phyloP scores from a whole-genome alignment of 2,797 vertebrate species.

The Cygnus olor region DNA sequence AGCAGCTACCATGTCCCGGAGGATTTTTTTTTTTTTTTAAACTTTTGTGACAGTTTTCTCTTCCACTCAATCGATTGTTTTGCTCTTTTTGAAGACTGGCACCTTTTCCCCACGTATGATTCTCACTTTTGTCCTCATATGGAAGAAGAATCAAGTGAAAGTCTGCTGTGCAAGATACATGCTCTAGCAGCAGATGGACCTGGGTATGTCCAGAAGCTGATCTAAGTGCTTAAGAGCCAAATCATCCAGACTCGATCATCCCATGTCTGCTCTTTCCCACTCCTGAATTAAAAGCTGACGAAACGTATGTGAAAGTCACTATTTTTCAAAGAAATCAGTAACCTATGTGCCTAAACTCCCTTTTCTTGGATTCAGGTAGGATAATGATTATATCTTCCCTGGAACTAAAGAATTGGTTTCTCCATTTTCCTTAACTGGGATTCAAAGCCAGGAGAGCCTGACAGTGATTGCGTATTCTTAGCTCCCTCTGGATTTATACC shows the following conservation, averaged over 20 bases:
- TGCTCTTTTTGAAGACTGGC: background rate
- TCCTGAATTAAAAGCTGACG: background rate
- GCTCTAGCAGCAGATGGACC: background rate
- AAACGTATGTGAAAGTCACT: background rate
- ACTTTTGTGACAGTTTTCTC: background rate
- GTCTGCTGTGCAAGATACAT: background rate
- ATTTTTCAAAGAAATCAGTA: background rate
- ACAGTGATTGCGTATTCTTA: background rate
- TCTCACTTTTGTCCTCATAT: background rate
- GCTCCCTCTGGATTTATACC: background rate
- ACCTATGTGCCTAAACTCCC: background rate
- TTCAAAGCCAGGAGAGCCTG: background rate
- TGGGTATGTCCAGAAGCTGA: background rate
- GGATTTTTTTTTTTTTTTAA: background rate
- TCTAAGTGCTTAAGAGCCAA: background rate
- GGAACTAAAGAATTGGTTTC: background rate
- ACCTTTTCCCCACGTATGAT: background rate
- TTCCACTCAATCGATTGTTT: background rate
- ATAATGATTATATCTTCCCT: background rate
- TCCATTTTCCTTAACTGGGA: background rate
- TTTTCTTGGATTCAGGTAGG: background rate
- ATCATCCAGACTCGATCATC: background rate
- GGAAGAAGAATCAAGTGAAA: background rate
- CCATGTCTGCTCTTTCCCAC: background rate
- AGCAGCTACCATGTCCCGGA: background rate